Base-by-base conservation (phyloP, 2,888 invertebrate genomes). In the Pelosia muscerda region DNA sequence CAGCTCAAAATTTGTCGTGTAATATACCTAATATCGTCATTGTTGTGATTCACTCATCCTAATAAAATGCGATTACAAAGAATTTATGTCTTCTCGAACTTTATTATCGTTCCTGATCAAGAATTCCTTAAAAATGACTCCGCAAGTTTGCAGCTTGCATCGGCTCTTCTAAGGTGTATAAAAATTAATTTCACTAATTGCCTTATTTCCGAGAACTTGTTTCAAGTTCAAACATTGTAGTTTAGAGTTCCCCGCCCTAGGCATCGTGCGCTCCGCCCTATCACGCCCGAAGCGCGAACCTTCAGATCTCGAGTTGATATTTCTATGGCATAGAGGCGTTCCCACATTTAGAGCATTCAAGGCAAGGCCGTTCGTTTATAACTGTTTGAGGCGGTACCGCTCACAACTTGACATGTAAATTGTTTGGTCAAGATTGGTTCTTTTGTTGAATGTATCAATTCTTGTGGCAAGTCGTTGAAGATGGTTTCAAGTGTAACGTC, bases 131-230 rank as follows among this genome's bases (percentile, higher is more conserved):
- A 26, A 26, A 56, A 85, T 86, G 81, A 86, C 75, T 75, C 65
- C 66, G 65, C 79, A 73, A 74, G 64, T 63, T 79, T 71, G 82
- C 86, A 88, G 79, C 84, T 86, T 84, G 83, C 77, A 81, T 78
- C 86, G 84, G 84, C 83, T 64, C 68, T 68, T 81, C 73, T 79
- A 78, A 84, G 65, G 72, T 67, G 77, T 72, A 79, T 72, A 72
- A 72, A 82, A 85, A 90, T 90, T 88, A 91, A 90, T 90, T 84
- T 80, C 83, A 86, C 90, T 90, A 94, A 92, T 92, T 91, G 90
- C 83, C 76, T 71, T 73, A 75, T 55, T 88, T 87, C 88, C 77
- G 49, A 69, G 87, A 90, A 90, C 75, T 83, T 79, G 84, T 86
- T 86, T 78, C 64, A 78, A 84, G 76, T 80, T 82, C 84, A 88